phyloP scores from a whole-genome alignment of 1,140 invertebrate genomes.

The Nymphalis io region DNA sequence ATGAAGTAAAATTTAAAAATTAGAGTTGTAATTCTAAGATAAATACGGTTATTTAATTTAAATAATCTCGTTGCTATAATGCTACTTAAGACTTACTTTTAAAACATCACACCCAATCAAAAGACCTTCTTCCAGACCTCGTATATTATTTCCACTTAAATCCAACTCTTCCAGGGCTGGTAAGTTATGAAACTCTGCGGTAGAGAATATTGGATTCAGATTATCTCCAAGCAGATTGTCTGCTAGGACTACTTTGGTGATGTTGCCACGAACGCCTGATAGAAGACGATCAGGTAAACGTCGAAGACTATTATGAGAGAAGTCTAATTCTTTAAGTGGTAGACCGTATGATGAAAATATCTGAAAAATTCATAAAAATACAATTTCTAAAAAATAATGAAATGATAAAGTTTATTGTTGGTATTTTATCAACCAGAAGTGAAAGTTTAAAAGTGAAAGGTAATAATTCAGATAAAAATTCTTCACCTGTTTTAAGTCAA shows the following conservation, averaged over 20 bases:
- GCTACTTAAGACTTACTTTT: conserved; percentile 76
- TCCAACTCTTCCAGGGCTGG: conserved; percentile 87
- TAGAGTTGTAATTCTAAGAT: neutral
- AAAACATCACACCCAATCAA: conserved; percentile 90
- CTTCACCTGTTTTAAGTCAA: no score
- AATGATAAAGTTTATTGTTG: neutral
- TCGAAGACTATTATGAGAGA: conserved; percentile 91
- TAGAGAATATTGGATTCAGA: conserved; percentile 94
- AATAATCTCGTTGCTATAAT: conserved; percentile 11
- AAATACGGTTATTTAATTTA: neutral
- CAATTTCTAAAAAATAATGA: neutral
- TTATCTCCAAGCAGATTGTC: conserved; percentile 93
- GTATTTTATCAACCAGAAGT: no score
- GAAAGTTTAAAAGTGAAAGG: no score
- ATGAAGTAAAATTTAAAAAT: neutral
- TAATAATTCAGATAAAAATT: no score
- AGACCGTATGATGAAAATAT: conserved; percentile 81
- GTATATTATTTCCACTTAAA: conserved; percentile 89
- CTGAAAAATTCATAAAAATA: conserved; percentile 51
- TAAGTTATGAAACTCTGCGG: conserved; percentile 90
- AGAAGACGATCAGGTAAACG: conserved; percentile 89
- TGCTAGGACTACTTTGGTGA: conserved; percentile 87
- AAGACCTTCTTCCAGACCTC: conserved; percentile 91
- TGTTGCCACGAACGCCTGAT: conserved; percentile 83
- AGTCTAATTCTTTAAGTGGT: conserved; percentile 87